These are phyloP conservation scores for Zootoca vivipara DNA, from an alignment of 2,113 vertebrate species.

Conservation along the genomic window DNA sequence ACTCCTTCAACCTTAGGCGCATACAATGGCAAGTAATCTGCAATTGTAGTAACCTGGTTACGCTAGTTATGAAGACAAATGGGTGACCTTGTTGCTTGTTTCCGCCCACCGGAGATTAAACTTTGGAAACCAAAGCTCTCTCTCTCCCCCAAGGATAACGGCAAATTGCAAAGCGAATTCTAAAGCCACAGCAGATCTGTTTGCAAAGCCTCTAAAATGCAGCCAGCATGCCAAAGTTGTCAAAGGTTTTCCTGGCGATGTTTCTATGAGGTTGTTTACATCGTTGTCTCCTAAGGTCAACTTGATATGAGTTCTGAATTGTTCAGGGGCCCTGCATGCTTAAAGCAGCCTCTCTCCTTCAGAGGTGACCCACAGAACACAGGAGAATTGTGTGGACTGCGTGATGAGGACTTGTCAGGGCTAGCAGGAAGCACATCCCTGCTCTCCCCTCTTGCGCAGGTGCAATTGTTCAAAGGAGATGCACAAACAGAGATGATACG, in stretches of 20 bases:
- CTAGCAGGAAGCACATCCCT: too few species aligned
- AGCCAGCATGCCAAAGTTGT: constrained; percentile 58
- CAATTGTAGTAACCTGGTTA: constrained; percentile 61
- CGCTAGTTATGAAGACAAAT: constrained; percentile 68
- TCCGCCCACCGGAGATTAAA: constrained; percentile 60
- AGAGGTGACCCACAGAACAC: too few species aligned
- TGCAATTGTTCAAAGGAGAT: too few species aligned
- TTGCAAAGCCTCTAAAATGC: constrained; percentile 64
- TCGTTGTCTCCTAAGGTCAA: background rate
- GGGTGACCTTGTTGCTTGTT: constrained; percentile 63
- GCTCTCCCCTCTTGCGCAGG: too few species aligned
- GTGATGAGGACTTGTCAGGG: too few species aligned
- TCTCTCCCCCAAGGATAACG: constrained; percentile 57
- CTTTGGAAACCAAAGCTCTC: constrained; percentile 63
- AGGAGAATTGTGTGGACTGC: too few species aligned
- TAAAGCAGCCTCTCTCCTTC: too few species aligned
- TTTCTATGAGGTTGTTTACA: constrained; percentile 53
- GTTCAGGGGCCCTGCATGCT: too few species aligned
- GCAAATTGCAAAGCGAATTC: constrained; percentile 62
- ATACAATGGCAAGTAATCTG: constrained; percentile 64
- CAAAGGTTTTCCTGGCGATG: constrained; percentile 56
- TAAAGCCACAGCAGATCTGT: constrained; percentile 70
- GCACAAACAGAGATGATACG: too few species aligned
- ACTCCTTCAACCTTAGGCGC: constrained; percentile 46
- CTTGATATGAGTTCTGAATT: background rate